Evolutionary conservation across 2,113 vertebrate genomes (phyloP), one percentile per base, ranked within the genome.

Genomic region (Neofelis nebulosa): DNA sequence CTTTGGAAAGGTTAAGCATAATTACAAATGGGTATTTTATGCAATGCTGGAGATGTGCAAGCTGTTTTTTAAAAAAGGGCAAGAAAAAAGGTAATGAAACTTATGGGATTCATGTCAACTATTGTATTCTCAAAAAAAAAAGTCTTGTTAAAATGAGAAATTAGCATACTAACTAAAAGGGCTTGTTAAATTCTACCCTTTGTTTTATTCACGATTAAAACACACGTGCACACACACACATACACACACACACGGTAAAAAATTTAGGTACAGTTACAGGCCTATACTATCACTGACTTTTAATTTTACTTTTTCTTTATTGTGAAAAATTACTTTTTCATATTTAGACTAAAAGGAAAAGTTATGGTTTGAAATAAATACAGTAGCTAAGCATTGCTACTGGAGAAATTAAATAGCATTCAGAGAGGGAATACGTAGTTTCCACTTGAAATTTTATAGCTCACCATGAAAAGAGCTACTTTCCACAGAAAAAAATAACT

Each of bases 1-100:
- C 96, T 99, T 99, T 98, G 96, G 80, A 99, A 99, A 99, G 98
- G 99, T 99, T 99, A 99, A 98, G 98, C 96, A 98, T 99, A 99
- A 99, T 99, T 99, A 99, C 98, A 98, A 99, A 99, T 98, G 97
- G 98, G 98, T 98, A 98, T 99, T 99, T 99, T 98, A 98, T 98
- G 97, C 89, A 98, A 98, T 98, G 94, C 83, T 98, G 98, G 98
- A 98, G 98, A 98, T 98, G 79, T 98, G 98, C 98, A 98, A 98
- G 97, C 97, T 97, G 95, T 68, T 97, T 83, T 95, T 94, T 93
- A 21, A 76, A 96, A 98, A 82, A 94, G 92, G 41, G 95, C 96
- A 57, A 94, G 41, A 71, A 93, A 66, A 98, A 98, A 98, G 82
- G 92, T 94, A 97, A 98, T 97, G 98, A 98, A 99, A 98, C 81